Base-by-base conservation (phyloP, 1,140 invertebrate species). In the Camponotus pennsylvanicus region DNA sequence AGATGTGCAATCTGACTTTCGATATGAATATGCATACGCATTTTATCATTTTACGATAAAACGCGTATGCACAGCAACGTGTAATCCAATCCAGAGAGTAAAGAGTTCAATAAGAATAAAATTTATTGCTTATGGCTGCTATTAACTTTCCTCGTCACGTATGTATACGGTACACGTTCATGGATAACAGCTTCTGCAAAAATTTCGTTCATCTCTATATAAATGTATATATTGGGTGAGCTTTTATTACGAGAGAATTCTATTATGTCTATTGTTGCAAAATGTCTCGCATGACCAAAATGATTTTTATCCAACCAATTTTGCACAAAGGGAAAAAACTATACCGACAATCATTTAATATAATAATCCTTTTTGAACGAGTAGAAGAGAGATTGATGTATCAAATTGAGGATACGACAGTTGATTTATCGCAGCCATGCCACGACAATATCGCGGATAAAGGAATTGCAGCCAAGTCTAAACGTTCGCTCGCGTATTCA, bases 401-500 rank as follows among this genome's bases (percentile, higher is more conserved):
- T 52, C 13, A 52, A 52, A 57, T n/a, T 18, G 15, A 59, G 15
- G 49, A 0, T 52, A 32, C 27, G 66, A 59, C 52, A 71, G 32
- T 71, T 57, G 66, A 57, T 32, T 9, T 57, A 70, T 70, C 66
- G 52, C 18, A 34, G 15, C 6, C 32, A 40, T 21, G 32, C 37
- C 52, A 21, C 8, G 67, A 71, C 40, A 11, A 9, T 45, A 32
- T 61, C 40, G 52, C 55, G 79, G 55, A 83, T 75, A 83, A 83
- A 75, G 55, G 32, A 83, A 83, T 83, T n/a, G 69, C 55, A 27
- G 52, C 66, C 77, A 67, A 21, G 52, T 61, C 40, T 34, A 59
- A 40, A 71, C 21, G 37, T 34, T 82, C 34, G 66, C 42, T 21
- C 42, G 40, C 59, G 42, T 37, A 67, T 1, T 32, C 79, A 32